Percentiles rank a stretch among this genome's conserved stretches.
Evolutionary conservation across 2,888 invertebrate genomes (phyloP).

Genomic region (Slavum lentiscoides): DNA sequence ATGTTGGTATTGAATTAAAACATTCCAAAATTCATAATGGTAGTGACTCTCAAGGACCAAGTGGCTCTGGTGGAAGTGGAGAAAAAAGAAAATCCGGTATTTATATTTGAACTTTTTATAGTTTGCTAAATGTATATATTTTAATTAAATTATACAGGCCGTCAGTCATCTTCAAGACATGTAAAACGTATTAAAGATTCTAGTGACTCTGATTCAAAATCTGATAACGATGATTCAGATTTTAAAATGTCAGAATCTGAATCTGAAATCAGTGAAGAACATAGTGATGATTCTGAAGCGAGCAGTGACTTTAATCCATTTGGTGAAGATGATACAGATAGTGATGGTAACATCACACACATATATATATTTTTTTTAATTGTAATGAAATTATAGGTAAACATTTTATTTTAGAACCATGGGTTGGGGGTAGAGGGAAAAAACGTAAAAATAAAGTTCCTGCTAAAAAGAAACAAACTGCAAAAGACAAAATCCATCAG

Average conservation of each 20-base stretch:
- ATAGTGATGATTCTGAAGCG: slow-evolving; percentile 62
- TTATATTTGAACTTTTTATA: slow-evolving; percentile 16
- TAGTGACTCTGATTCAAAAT: slow-evolving; percentile 66
- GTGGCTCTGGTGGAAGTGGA: slow-evolving; percentile 58
- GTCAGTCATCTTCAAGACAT: slow-evolving; percentile 67
- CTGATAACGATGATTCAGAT: slow-evolving; percentile 66
- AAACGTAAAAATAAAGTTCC: slow-evolving; percentile 66
- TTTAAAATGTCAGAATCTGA: slow-evolving; percentile 64
- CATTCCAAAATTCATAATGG: slow-evolving; percentile 50
- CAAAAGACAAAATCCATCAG: slow-evolving; percentile 77
- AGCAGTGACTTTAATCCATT: slow-evolving; percentile 90
- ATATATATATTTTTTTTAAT: slow-evolving; percentile 1
- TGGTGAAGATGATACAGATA: slow-evolving; percentile 75
- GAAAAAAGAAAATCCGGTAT: slow-evolving; percentile 67
- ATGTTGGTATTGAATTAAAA: slow-evolving; percentile 56
- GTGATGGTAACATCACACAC: slow-evolving; percentile 58
- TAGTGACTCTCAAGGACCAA: slow-evolving; percentile 44
- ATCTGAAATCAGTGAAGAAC: slow-evolving; percentile 56
- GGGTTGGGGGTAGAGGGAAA: slow-evolving; percentile 73
- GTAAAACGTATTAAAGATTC: slow-evolving; percentile 65
- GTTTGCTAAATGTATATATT: not conserved
- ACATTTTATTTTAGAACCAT: slow-evolving; percentile 68
- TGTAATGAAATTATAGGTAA: not conserved
- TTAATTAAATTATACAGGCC: slow-evolving; percentile 59
- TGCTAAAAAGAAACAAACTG: slow-evolving; percentile 66